A percentile compares a stretch with the other conserved stretches of the same genome.
Evolutionary conservation across 2,797 vertebrate species (phyloP).

Genomic region (Sebastes taczanowskii): DNA sequence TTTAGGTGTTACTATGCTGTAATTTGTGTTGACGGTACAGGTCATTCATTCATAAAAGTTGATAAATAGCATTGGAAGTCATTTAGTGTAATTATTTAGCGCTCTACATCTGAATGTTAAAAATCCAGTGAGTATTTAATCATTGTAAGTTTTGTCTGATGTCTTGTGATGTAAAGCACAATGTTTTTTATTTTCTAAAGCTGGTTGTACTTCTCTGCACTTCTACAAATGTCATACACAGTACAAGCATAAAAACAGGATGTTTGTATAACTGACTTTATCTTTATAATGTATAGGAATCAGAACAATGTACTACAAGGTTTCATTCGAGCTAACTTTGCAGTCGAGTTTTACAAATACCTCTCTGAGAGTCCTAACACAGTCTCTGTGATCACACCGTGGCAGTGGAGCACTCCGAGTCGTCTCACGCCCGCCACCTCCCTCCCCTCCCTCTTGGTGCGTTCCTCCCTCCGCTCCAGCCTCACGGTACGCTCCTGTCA

Average conservation of each 20-base stretch:
- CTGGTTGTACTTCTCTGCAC: not conserved
- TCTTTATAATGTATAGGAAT: not conserved
- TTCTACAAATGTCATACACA: not conserved
- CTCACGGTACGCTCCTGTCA: conserved; percentile 69
- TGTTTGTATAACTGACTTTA: not conserved
- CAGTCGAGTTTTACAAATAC: not conserved
- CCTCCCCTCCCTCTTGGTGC: conserved; percentile 78
- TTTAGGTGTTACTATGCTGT: not conserved
- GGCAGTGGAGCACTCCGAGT: conserved; percentile 69
- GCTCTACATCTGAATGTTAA: too few species aligned
- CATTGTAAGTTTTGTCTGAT: too few species aligned
- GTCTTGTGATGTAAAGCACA: not conserved
- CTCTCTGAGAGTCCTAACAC: conserved; percentile 31
- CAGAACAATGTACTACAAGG: not conserved
- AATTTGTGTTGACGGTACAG: not conserved
- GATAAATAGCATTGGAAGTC: too few species aligned
- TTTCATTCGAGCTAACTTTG: not conserved
- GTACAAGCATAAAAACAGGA: not conserved
- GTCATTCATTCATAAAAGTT: not conserved
- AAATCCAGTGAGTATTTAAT: too few species aligned
- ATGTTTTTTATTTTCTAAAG: not conserved
- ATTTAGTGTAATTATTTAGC: not conserved
- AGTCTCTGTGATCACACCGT: conserved; percentile 46
- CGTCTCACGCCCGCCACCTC: conserved; percentile 77
- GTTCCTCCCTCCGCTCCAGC: conserved; percentile 53